Evolutionary conservation across 2,113 vertebrate species (phyloP).

Genomic region (Smithornis capensis): DNA sequence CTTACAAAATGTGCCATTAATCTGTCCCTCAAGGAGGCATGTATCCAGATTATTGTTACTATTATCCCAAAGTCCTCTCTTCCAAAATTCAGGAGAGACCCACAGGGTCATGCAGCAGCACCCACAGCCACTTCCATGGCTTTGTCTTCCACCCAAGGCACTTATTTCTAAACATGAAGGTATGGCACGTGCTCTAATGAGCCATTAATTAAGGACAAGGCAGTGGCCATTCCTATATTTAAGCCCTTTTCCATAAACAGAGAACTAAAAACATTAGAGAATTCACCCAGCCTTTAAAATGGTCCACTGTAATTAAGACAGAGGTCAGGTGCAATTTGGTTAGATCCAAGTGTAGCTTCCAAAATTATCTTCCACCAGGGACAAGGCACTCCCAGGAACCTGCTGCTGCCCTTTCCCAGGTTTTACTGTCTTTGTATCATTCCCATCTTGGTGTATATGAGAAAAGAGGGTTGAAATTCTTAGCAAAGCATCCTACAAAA

Average conservation of each 20-base stretch:
- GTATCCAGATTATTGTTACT: not conserved
- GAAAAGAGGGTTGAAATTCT: not conserved
- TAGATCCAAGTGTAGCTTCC: not conserved
- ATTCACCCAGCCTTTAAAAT: not conserved
- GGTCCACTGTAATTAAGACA: not conserved
- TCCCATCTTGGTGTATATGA: not conserved
- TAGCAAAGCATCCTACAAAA: not conserved
- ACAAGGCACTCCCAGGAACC: not conserved
- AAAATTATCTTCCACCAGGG: not conserved
- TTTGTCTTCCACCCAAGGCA: not conserved
- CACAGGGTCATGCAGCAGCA: not conserved
- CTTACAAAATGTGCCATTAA: not conserved
- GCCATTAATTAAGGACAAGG: not conserved
- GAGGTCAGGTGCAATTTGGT: not conserved
- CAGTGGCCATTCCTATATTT: not conserved
- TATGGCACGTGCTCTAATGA: not conserved
- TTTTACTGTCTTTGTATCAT: not conserved
- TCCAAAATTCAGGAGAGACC: not conserved
- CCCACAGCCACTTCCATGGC: fast-evolving
- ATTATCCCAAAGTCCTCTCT: not conserved
- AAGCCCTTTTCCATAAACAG: not conserved
- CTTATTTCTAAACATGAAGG: fast-evolving
- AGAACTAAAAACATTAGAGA: not conserved
- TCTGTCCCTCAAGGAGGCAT: not conserved
- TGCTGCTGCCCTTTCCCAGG: not conserved